Evolutionary conservation across 2,888 invertebrate genomes (phyloP).

Genomic region (Torymus aiolomorphi): DNA sequence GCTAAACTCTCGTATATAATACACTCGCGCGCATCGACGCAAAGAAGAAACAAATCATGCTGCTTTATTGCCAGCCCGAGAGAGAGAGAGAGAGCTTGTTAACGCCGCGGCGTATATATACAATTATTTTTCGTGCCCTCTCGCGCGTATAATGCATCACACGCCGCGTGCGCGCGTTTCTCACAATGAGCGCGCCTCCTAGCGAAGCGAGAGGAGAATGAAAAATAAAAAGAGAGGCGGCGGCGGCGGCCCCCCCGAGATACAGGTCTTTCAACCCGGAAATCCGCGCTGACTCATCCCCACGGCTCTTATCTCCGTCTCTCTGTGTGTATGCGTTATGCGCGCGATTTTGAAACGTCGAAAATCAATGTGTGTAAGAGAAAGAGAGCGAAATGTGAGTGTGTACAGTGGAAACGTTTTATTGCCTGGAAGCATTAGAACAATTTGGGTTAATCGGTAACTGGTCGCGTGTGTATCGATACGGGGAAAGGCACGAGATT

Average conservation of each 20-base stretch:
- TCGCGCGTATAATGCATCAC: slow-evolving; percentile 21
- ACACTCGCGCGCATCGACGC: neutral
- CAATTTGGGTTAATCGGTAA: slow-evolving; percentile 19
- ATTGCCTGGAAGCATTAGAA: neutral
- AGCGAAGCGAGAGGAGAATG: neutral
- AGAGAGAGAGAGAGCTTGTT: slow-evolving; percentile 27
- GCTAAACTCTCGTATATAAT: no score
- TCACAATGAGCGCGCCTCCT: slow-evolving; percentile 25
- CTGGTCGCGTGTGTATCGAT: neutral
- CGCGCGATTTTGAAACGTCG: no score
- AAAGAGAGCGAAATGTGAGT: no score
- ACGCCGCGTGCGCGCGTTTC: neutral
- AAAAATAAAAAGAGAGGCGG: slow-evolving; percentile 27
- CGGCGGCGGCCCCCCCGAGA: slow-evolving; percentile 17
- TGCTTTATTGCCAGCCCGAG: slow-evolving; percentile 7
- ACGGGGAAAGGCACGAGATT: no score
- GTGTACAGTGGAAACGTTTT: neutral
- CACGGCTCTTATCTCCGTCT: no score
- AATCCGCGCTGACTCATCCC: slow-evolving; percentile 44
- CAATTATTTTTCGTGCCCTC: slow-evolving; percentile 45
- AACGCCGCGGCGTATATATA: slow-evolving; percentile 4
- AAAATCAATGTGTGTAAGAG: neutral
- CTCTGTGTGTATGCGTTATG: no score
- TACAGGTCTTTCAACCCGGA: slow-evolving; percentile 51
- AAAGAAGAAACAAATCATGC: slow-evolving; percentile 43